These are phyloP conservation scores for Zaprionus davidi DNA, from an alignment of 1,140 invertebrate genomes.

Conservation along the genomic window DNA sequence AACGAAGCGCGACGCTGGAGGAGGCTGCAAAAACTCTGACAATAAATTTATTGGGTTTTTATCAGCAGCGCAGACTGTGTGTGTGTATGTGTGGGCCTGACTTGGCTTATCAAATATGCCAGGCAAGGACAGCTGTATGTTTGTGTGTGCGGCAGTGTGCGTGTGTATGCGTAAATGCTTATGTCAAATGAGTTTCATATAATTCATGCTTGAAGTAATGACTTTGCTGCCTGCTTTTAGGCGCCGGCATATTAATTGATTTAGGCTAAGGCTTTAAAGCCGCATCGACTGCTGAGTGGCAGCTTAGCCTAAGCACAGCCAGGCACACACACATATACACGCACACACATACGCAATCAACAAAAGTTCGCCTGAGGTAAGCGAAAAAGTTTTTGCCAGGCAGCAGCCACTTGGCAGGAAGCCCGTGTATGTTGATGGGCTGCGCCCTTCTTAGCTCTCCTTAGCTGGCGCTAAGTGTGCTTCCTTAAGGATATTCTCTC, in stretches of 20 bases:
- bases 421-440: constrained; percentile 23
- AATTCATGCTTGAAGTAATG: constrained; percentile 65
- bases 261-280: constrained; percentile 57
- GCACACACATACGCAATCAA: constrained; percentile 32
- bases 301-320: constrained; percentile 4
- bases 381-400: constrained; percentile 59
- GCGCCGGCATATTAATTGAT: constrained; percentile 73
- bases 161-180: constrained; percentile 46
- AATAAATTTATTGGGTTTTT: constrained; percentile 81
- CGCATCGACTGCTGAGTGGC: constrained; percentile 19
- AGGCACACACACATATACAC: constrained; percentile 1
- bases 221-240: constrained; percentile 57
- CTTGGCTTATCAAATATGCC: constrained; percentile 53
- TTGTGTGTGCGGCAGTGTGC: constrained; percentile 4
- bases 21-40: constrained; percentile 38
- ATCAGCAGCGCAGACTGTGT: constrained; percentile 36
- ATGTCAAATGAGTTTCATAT: constrained; percentile 60
- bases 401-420: constrained; percentile 35
- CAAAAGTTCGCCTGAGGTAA: constrained; percentile 57
- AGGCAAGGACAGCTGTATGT: constrained; percentile 31
- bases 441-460: constrained; percentile 1
- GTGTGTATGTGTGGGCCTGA: constrained; percentile 10
- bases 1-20: constrained; percentile 62
- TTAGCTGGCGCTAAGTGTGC: constrained; percentile 48
- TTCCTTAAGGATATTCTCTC: constrained; percentile 49